Evolutionary conservation across 2,113 vertebrate species (phyloP).

Genomic region (Hiodon alosoides): DNA sequence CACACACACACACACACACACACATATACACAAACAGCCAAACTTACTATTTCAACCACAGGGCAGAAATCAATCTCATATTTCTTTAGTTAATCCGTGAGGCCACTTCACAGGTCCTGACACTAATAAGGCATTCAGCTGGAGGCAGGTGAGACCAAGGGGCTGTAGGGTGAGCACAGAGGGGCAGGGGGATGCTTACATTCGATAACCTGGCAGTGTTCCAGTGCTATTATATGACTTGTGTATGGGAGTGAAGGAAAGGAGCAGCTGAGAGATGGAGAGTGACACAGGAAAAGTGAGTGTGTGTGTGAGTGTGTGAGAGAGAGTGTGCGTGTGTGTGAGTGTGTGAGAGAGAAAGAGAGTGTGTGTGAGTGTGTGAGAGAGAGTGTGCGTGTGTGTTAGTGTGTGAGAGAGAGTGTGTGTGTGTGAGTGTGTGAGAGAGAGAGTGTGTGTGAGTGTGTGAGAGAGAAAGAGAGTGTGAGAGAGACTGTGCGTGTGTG

Average conservation of each 20-base stretch:
- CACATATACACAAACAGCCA: constrained; percentile 32
- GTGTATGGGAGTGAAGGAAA: constrained; percentile 70
- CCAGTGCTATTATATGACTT: constrained; percentile 91
- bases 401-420: too few species aligned
- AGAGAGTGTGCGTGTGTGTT: too few species aligned
- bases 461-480: too few species aligned
- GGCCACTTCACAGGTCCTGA: constrained; percentile 89
- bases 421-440: too few species aligned
- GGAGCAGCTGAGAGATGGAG: constrained; percentile 56
- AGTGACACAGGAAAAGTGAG: constrained; percentile 39
- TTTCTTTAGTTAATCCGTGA: constrained; percentile 94
- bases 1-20: constrained; percentile 17
- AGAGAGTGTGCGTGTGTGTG: too few species aligned
- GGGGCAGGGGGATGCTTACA: constrained; percentile 59
- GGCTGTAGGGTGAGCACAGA: constrained; percentile 52
- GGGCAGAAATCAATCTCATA: constrained; percentile 96
- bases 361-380: too few species aligned
- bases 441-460: too few species aligned
- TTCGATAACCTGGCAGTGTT: constrained; percentile 85
- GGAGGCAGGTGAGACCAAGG: constrained; percentile 69
- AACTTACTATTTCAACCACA: constrained; percentile 70
- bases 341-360: too few species aligned
- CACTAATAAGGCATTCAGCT: constrained; percentile 98
- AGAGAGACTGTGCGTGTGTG: too few species aligned
- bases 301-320: constrained; percentile 48